Evolutionary conservation across 2,888 invertebrate species (phyloP), one percentile per base, ranked within the genome.

Genomic region (Alviniconcha strummeri): DNA sequence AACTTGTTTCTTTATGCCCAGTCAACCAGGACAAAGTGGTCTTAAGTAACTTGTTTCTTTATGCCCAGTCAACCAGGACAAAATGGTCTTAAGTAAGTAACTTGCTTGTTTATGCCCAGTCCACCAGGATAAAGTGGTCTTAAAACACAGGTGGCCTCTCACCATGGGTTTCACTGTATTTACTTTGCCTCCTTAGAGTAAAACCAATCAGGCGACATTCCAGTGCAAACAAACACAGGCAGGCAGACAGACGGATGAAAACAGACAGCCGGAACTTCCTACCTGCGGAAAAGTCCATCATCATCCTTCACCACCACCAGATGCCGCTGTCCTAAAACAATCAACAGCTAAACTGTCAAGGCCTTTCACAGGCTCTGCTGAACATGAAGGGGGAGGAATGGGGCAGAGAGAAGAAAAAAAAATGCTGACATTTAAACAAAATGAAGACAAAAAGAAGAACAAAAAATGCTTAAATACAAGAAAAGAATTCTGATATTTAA

Each of bases 261-360:
- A 52, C n/a, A 76, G 55, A 55, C 76, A 76, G 13, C 60, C 60
- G 13, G 60, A 55, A 60, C 13, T 36, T 94, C 79, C 94, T 94
- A 96, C 93, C 84, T 94, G 86, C 52, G 87, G 83, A 11, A 80
- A 13, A 72, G n/a, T 56, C 94, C 87, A 19, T 88, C 85, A 60
- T 93, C 93, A 88, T 94, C 95, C 36, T 95, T 84, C 76, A 85
- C 94, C 11, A 95, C 95, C 89, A 95, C 96, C 13, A 96, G 86
- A 85, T 95, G 95, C 0, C 96, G 96, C 0, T 95, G 91, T 87
- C 94, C 93, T 0, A 93, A 87, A 9, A 88, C 86, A 75, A 52
- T 5, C 13, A 78, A 89, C 89, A 87, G 88, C 60, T 15, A 85
- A 86, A n/a, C 8, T 60, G 60, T 36, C 36, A 36, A 36, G 36